Evolutionary conservation across 2,797 vertebrate genomes (phyloP), one percentile per base, ranked within the genome.

Genomic region (Liasis olivaceus): DNA sequence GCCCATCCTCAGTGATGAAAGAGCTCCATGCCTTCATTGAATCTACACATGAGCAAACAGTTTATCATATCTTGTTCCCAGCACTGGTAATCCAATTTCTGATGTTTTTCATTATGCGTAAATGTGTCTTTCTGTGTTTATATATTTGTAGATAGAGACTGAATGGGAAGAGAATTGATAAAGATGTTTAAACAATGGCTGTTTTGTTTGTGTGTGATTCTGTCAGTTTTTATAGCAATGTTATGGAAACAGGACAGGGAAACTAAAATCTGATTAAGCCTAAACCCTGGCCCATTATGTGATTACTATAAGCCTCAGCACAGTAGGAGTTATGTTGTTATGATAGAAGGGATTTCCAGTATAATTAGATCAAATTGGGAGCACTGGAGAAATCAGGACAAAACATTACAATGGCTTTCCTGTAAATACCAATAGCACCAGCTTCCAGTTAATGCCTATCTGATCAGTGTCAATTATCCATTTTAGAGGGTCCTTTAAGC

Each of bases 21-120:
- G 94, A 94, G 54, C 54, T 91, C 87, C 93, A 89, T 94, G 94
- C 93, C 90, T 91, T 93, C 94, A 93, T 92, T 95, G 92, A 92
- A 94, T 93, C 94, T 93, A 93, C 93, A 94, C 95, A 95, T 87
- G 94, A 96, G 94, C 95, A 97, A 97, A 96, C 94, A 96, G 96
- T 97, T 96, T 97, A 97, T 97, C 96, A 94, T 94, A 93, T 81
- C 11, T 95, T 94, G 90, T 96, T 97, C 96, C 96, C 95, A 96
- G 97, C 96, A 97, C 95, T 81, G 95, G 94, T 96, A 97, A 97
- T 97, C 95, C 94, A 95, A 96, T 97, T 97, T 97, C 95, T 96
- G 95, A 96, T 97, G 96, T 96, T 96, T 96, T 90, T 92, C 88
- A 24, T 94, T 95, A 89, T 94, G 95, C 20, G n/a, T 63, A 58